A percentile compares a stretch with the other conserved stretches of the same genome.
These are phyloP conservation scores for Eulacestoma nigropectus DNA, from an alignment of 2,113 vertebrate genomes.

Conservation along the genomic window DNA sequence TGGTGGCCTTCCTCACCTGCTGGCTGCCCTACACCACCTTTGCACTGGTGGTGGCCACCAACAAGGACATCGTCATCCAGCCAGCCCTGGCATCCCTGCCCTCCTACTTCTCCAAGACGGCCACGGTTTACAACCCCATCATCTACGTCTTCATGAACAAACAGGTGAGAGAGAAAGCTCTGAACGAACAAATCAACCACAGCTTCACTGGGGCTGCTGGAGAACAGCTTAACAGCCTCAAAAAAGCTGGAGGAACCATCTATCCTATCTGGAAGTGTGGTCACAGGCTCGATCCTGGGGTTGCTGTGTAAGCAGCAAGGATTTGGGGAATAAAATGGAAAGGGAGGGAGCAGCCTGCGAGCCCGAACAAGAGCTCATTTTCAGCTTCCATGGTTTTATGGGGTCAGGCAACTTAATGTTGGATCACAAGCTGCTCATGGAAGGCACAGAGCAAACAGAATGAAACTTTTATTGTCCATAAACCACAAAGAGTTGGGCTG, in stretches of 20 bases:
- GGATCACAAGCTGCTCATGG: background rate
- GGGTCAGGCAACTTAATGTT: background rate
- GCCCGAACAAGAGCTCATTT: background rate
- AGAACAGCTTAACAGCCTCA: background rate
- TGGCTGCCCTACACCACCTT: slow-evolving; percentile 68
- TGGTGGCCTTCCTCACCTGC: slow-evolving; percentile 65
- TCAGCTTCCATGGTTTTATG: background rate
- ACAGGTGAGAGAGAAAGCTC: slow-evolving; percentile 31
- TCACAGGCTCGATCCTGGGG: rapidly evolving
- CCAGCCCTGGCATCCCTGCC: slow-evolving; percentile 61
- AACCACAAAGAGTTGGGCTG: background rate
- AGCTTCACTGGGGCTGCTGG: background rate
- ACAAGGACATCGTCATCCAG: slow-evolving; percentile 44
- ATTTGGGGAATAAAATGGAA: background rate
- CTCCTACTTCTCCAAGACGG: slow-evolving; percentile 70
- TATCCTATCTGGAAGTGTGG: rapidly evolving
- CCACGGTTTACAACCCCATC: slow-evolving; percentile 67
- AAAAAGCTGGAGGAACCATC: background rate
- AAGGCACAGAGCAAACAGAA: background rate
- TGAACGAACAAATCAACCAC: rapidly evolving
- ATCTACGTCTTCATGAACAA: slow-evolving; percentile 74
- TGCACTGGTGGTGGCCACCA: slow-evolving; percentile 60
- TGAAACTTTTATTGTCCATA: background rate
- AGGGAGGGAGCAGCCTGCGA: background rate
- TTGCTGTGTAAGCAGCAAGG: background rate